Evolutionary conservation across 2,113 vertebrate genomes (phyloP), one percentile per base, ranked within the genome.

Genomic region (Asarcornis scutulata): DNA sequence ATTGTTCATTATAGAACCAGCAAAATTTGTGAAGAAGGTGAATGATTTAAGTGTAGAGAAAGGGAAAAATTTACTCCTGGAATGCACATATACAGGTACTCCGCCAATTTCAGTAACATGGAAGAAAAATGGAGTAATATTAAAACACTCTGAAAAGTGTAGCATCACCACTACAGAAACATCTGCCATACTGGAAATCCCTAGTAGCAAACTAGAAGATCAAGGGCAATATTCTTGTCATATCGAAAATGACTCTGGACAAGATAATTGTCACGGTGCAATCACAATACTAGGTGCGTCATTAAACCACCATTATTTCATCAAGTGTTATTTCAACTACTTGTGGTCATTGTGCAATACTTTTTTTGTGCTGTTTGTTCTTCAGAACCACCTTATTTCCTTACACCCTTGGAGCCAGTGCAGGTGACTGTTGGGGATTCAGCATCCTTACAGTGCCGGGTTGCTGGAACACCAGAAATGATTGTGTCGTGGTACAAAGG

Each of bases 401-500:
- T 98, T 38, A 98, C 98, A 92, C 96, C 97, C 38, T 97, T 99
- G 98, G 99, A 99, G 88, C 98, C 98, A 26, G 97, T 99, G 97
- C 99, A 99, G 94, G 99, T 99, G 95, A 98, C 98, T 31, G 86
- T 99, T 46, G 99, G 99, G 67, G 99, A 99, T 79, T 98, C 98
- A 44, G 97, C 98, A 83, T 99, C 99, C 95, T 98, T 99, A 69
- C 99, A 99, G 97, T 99, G 99, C 89, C 98, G 98, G 92, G 97
- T 99, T n/a, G 98, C 98, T 53, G 99, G 99, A 91, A 99, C 99
- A 27, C 99, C 99, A 91, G 99, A 99, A 97, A 99, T 99, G 93
- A 99, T 99, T 94, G 98, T 99, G 81, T 98, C 99, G 2, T 99
- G 99, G 99, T 99, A 99, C 95, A 99, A 99, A 97, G 99, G 98